Conservation (phyloP, 1,140 invertebrate species). For the Agrypnia vestita region DNA sequence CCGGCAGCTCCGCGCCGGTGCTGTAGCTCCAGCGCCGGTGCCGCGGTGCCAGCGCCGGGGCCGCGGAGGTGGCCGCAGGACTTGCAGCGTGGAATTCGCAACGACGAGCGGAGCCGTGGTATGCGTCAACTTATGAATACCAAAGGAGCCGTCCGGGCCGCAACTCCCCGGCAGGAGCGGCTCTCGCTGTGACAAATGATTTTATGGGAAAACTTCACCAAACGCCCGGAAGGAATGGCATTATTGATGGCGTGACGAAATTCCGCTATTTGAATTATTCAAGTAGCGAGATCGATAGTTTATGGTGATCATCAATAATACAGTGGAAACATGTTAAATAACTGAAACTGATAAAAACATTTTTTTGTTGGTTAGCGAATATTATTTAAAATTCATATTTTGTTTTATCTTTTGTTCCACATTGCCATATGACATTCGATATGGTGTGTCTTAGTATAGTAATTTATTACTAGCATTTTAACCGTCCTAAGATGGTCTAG, state of each 20-base stretch:
- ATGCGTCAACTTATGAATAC: constrained; percentile 54
- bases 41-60: constrained; percentile 3
- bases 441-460: no score
- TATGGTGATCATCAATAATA: not conserved
- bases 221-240: constrained; percentile 10
- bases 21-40: not conserved
- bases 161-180: not conserved
- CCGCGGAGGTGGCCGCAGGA: constrained; percentile 21
- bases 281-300: not conserved
- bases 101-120: constrained; percentile 7
- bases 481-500: no score
- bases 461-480: no score
- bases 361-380: no score
- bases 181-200: constrained; percentile 52
- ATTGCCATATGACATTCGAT: no score
- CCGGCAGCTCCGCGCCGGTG: not conserved
- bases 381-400: no score
- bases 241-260: constrained; percentile 41
- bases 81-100: constrained; percentile 45
- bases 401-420: no score
- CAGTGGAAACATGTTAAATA: no score
- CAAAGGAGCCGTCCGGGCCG: constrained; percentile 39
- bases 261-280: constrained; percentile 34
- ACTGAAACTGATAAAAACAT: no score
- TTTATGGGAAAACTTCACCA: constrained; percentile 50